A percentile compares a stretch with the other conserved stretches of the same genome.
Conservation (phyloP, 2,113 vertebrate species). For the Mesembrinibis cayennensis region DNA sequence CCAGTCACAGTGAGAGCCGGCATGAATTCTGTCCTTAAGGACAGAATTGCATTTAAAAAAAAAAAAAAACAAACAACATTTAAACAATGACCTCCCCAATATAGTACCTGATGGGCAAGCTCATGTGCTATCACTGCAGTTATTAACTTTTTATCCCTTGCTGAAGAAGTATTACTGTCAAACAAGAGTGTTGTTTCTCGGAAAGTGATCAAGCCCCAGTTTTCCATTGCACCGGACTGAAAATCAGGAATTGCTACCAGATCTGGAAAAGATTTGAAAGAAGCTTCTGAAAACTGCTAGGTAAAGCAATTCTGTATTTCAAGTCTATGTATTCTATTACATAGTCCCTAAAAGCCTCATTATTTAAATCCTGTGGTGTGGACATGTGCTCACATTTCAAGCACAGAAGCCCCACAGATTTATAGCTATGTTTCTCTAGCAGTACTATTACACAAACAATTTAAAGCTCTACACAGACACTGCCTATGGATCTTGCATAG, state of each 20-base stretch:
- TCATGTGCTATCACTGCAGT: constrained; percentile 91
- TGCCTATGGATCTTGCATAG: neutral
- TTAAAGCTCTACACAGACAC: neutral
- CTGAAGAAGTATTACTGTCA: constrained; percentile 79
- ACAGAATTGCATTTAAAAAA: neutral
- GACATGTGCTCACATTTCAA: neutral
- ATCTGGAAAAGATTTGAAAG: constrained; percentile 75
- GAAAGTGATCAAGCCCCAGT: constrained; percentile 95
- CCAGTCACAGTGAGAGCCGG: neutral
- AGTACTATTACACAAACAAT: neutral
- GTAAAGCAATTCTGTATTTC: neutral
- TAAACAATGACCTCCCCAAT: neutral
- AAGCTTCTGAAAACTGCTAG: neutral
- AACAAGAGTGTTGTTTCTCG: constrained; percentile 85
- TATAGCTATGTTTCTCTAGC: neutral
- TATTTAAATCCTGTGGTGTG: neutral
- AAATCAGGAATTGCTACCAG: constrained; percentile 94
- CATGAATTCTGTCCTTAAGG: neutral
- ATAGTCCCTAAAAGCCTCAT: neutral
- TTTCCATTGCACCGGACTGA: constrained; percentile 94
- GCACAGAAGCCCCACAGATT: neutral
- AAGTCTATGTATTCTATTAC: neutral
- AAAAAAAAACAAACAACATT: neutral
- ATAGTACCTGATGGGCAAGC: constrained; percentile 91
- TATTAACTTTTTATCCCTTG: constrained; percentile 86